phyloP scores from a whole-genome alignment of 2,797 vertebrate species.

The Anolis apletophallus region DNA sequence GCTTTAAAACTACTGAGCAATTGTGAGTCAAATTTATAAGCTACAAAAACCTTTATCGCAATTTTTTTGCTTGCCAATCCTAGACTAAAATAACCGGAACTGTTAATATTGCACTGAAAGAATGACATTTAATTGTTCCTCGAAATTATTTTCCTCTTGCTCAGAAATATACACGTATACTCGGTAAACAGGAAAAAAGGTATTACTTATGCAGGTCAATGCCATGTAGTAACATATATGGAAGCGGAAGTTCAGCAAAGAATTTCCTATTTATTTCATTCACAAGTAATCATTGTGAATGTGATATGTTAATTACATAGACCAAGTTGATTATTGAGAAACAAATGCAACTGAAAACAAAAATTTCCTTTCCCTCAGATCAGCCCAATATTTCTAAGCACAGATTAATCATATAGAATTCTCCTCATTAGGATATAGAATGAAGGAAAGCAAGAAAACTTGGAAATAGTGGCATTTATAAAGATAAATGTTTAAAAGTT shows the following conservation, averaged over 20 bases:
- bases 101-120: neutral
- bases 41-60: neutral
- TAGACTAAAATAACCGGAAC: slow-evolving; percentile 8
- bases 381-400: neutral
- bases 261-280: neutral
- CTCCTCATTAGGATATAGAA: no score
- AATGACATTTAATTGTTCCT: neutral
- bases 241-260: neutral
- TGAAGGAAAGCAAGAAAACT: neutral
- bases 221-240: neutral
- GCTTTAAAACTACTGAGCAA: neutral
- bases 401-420: neutral
- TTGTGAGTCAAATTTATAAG: neutral
- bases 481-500: neutral
- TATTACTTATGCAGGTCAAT: neutral
- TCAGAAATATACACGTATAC: neutral
- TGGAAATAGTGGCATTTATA: neutral
- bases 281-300: neutral
- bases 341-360: neutral
- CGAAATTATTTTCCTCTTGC: neutral
- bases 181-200: neutral
- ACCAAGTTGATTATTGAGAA: neutral
- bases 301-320: neutral
- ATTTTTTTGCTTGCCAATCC: neutral
- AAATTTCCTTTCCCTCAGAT: neutral